Percentiles rank a stretch among this genome's conserved stretches.
phyloP scores from a whole-genome alignment of 1,140 invertebrate species.

The Sitodiplosis mosellana region DNA sequence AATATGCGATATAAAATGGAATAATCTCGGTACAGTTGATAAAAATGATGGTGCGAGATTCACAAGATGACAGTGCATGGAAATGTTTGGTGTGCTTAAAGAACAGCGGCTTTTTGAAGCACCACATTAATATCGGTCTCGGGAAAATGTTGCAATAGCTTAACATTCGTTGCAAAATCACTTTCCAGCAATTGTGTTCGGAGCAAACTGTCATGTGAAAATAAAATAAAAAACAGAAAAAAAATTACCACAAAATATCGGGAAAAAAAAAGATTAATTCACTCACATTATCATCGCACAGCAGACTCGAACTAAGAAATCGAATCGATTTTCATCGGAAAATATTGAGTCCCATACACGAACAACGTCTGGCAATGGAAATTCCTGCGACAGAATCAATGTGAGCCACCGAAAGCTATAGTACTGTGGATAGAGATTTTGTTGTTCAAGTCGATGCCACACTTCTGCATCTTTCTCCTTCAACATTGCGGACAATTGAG shows the following conservation, averaged over 20 bases:
- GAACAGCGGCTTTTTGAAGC: constrained; percentile 15
- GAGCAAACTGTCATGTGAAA: constrained; percentile 47
- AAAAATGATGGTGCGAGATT: too few relatives aligned
- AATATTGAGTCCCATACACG: constrained; percentile 93
- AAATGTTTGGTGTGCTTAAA: too few relatives aligned
- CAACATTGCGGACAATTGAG: constrained; percentile 51
- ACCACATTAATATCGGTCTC: constrained; percentile 43
- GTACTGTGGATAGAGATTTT: constrained; percentile 85
- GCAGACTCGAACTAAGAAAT: constrained; percentile 79
- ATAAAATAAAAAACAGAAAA: constrained; percentile 11
- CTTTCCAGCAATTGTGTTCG: constrained; percentile 60
- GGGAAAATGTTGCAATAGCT: constrained; percentile 75
- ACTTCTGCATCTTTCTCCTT: constrained; percentile 58
- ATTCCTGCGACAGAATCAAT: constrained; percentile 92
- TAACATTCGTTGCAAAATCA: constrained; percentile 84
- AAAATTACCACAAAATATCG: background rate
- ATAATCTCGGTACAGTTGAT: too few relatives aligned
- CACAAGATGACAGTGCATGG: too few relatives aligned
- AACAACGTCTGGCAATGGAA: constrained; percentile 86
- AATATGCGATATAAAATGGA: too few relatives aligned
- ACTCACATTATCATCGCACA: constrained; percentile 94
- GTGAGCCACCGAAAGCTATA: constrained; percentile 96
- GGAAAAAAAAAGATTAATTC: constrained; percentile 12
- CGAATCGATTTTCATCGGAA: constrained; percentile 71
- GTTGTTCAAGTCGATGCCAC: constrained; percentile 52